Base-by-base conservation (phyloP, 2,888 invertebrate genomes). In the Conistra vaccinii region DNA sequence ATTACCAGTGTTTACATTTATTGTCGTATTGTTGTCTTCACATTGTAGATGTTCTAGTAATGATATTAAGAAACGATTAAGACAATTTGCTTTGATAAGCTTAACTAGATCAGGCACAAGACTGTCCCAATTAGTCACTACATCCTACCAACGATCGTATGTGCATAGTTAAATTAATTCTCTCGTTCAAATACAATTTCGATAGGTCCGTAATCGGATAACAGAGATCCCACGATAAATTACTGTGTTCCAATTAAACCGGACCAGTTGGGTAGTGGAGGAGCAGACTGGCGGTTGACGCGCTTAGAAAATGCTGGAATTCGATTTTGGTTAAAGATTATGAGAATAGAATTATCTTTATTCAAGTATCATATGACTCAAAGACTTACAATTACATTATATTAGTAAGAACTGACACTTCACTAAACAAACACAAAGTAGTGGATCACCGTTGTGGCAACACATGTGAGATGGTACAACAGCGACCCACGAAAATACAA, bases 211-310 rank as follows among this genome's bases (percentile, higher is more conserved):
- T 93, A 92, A 93, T 92, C 92, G 88, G 93, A 92, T 93, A 92
- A 91, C 91, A 86, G 89, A 92, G 92, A 92, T 93, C 91, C 91
- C 87, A 84, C 90, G 91, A 93, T 93, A 93, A 92, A 92, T 93
- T 93, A 90, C 91, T 90, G 88, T 89, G 89, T 90, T 92, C 92
- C 92, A 93, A 93, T 93, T 93, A 93, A 91, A 93, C 87, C 76
- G 86, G 89, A 82, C 89, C 89, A 83, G 88, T 86, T 85, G 80
- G 89, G 83, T 70, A 62, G 51, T 51, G 71, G 74, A 39, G 32
- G 1, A 35, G 20, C 45, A 83, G 78, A 79, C 83, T 35, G 26
- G 75, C 83, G 78, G 58, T 6, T 69, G 1, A 26, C 42, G 51
- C 69, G 76, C 51, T n/a, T 35, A 14, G 6, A 4, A 26, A 58